Evolutionary conservation across 2,888 invertebrate species (phyloP).

Genomic region (Axea sp.): DNA sequence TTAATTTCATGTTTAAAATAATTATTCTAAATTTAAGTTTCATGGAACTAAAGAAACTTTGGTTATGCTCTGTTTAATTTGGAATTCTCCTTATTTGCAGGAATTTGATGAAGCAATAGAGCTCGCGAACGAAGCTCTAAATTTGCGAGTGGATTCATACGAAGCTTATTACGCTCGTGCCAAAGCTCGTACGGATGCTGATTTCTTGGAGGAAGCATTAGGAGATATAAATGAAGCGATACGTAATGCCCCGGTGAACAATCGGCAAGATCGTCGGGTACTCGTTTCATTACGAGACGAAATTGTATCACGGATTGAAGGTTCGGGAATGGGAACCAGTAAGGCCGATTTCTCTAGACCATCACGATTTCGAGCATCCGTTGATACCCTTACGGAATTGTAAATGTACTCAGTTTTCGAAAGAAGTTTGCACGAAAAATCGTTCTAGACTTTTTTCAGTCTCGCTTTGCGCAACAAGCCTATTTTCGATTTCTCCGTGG

Average conservation of each 20-base stretch:
- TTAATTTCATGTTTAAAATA: too few species aligned
- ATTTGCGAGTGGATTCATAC: slow-evolving; percentile 91
- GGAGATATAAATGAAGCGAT: slow-evolving; percentile 91
- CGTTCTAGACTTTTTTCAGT: slow-evolving; percentile 8
- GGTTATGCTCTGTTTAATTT: too few species aligned
- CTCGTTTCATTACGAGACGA: slow-evolving; percentile 88
- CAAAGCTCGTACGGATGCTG: slow-evolving; percentile 90
- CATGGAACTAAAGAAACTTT: too few species aligned
- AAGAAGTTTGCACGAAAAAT: slow-evolving; percentile 45
- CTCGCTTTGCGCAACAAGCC: slow-evolving; percentile 6
- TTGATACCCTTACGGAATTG: slow-evolving; percentile 76
- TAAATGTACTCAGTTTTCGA: slow-evolving; percentile 58
- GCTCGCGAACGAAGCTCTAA: slow-evolving; percentile 91
- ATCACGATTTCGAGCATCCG: slow-evolving; percentile 73
- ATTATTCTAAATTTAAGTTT: too few species aligned
- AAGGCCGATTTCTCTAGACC: slow-evolving; percentile 66
- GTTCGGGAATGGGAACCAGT: slow-evolving; percentile 71
- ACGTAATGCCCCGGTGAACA: slow-evolving; percentile 84
- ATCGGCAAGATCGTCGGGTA: slow-evolving; percentile 86
- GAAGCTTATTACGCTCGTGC: slow-evolving; percentile 96
- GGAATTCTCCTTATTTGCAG: too few species aligned
- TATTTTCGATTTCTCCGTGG: slow-evolving; percentile 3
- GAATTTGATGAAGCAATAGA: slow-evolving; percentile 92
- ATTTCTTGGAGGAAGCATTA: slow-evolving; percentile 86
- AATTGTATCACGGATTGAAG: slow-evolving; percentile 80